Evolutionary conservation across 2,797 vertebrate species (phyloP), one percentile per base, ranked within the genome.

Genomic region (Microtus californicus): DNA sequence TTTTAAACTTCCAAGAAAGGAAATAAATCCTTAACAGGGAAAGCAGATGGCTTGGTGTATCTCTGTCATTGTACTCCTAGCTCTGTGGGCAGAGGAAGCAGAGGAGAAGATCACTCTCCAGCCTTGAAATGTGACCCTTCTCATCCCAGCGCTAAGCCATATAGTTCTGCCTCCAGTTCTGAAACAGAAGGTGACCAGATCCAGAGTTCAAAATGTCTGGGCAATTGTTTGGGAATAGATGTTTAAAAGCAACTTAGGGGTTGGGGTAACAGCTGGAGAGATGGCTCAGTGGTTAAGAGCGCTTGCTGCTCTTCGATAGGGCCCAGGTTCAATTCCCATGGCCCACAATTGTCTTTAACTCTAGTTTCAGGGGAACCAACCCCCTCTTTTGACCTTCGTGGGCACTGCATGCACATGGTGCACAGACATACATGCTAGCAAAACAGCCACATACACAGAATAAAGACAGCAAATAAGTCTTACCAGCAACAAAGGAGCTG

Each of bases 1-100:
- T 93, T 96, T 85, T 86, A 93, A 89, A 91, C 37, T 83, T 96
- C 76, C 76, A 86, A 45, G 78, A 80, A 94, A 63, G 43, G 59
- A 96, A 48, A 82, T 54, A 96, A 48, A 82, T 54, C n/a, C 78
- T 2, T 82, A 80, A 40, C 27, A 21, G 51, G 34, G 76, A 87
- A 51, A 59, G 83, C 6, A 34, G 80, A 76, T 17, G 45, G 74
- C 37, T 25, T n/a, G 59, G 59, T 17, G 10, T 61, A 37, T 59
- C 56, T 21, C 19, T n/a, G 8, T 56, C 69, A 6, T 37, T 43
- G 82, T n/a, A 54, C 13, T 78, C 12, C 73, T 34, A 74, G 79
- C 77, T 48, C 37, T 94, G 27, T 69, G n/a, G 59, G 40, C 27
- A 85, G 51, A 86, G 48, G 83, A 85, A 79, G 37, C 76, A 59